A percentile compares a stretch with the other conserved stretches of the same genome.
These are phyloP conservation scores for Lepus townsendii DNA, from an alignment of 2,797 vertebrate species.

Conservation along the genomic window DNA sequence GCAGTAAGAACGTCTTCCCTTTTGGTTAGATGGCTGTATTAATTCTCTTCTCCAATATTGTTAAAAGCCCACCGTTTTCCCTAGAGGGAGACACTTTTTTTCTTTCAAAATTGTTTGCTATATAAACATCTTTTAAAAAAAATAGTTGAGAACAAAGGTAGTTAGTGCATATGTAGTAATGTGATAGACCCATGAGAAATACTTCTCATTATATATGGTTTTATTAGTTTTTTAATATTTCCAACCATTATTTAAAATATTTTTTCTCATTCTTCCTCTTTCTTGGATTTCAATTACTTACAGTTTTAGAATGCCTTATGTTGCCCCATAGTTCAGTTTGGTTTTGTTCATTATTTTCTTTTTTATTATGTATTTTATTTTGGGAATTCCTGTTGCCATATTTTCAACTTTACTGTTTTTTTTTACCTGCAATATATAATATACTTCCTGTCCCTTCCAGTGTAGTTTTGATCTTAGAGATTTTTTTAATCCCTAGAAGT, in stretches of 20 bases:
- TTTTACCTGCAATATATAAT: slow-evolving; percentile 4
- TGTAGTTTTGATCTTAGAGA: slow-evolving; percentile 24
- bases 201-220: neutral
- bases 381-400: neutral
- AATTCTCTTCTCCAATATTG: neutral
- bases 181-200: neutral
- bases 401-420: slow-evolving; percentile 48
- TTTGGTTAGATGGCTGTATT: neutral
- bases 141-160: neutral
- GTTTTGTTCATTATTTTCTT: neutral
- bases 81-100: neutral
- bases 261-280: neutral
- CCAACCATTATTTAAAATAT: neutral
- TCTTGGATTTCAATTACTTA: neutral
- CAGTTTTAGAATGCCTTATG: neutral
- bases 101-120: neutral
- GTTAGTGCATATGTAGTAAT: neutral
- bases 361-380: neutral
- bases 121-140: slow-evolving; percentile 14
- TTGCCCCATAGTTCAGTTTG: neutral
- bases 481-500: neutral
- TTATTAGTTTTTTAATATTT: neutral
- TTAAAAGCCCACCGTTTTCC: neutral
- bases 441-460: neutral
- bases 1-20: neutral